Evolutionary conservation across 2,888 invertebrate genomes (phyloP).

Genomic region (Pandemis corylana): DNA sequence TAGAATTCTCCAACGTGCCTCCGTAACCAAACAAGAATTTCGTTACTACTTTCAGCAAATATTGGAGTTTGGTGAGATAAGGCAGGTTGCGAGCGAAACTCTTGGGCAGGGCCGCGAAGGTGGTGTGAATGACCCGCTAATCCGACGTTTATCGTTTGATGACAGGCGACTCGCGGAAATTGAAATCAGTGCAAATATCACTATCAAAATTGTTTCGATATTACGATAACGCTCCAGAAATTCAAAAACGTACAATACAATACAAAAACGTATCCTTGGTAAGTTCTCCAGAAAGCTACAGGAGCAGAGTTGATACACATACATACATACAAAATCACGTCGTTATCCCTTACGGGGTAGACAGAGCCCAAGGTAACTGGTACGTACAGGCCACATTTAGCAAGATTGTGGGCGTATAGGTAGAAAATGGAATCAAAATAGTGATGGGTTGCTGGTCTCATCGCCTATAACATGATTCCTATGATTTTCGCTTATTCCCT

Average conservation of each 20-base stretch:
- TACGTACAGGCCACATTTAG: too few relatives aligned
- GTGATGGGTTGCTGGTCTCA: too few relatives aligned
- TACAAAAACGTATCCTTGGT: too few relatives aligned
- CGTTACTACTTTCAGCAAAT: conserved; percentile 13
- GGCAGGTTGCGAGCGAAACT: conserved; percentile 8
- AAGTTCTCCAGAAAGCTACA: background rate
- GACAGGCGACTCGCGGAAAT: conserved; percentile 28
- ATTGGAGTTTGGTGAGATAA: conserved; percentile 26
- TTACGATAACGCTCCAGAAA: background rate
- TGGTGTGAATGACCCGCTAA: conserved; percentile 38
- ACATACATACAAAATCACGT: background rate
- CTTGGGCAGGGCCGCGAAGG: background rate
- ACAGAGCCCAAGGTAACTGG: too few relatives aligned
- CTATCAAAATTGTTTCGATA: conserved; percentile 3
- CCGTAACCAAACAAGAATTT: conserved; percentile 31
- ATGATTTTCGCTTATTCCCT: too few relatives aligned
- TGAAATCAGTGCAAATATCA: conserved; percentile 31
- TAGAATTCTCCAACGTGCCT: background rate
- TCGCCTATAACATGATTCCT: too few relatives aligned
- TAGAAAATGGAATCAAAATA: too few relatives aligned
- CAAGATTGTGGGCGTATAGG: too few relatives aligned
- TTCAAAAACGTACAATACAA: background rate
- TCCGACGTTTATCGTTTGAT: conserved; percentile 34
- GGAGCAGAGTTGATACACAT: background rate
- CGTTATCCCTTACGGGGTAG: too few relatives aligned